phyloP scores from a whole-genome alignment of 2,797 vertebrate genomes.

The Anniella stebbinsi region DNA sequence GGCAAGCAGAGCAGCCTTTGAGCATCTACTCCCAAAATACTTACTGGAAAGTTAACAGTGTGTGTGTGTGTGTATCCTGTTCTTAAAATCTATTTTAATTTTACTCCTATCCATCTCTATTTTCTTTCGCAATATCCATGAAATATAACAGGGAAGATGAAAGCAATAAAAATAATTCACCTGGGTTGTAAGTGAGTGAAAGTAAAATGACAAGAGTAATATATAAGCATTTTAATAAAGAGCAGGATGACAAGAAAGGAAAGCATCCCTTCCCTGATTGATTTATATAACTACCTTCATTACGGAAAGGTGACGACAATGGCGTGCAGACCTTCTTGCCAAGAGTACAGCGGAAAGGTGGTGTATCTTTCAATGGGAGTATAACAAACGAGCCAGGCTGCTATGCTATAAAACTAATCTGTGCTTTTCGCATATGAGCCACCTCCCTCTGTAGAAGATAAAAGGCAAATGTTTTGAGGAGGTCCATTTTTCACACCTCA shows the following conservation, averaged over 20 bases:
- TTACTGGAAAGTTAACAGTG: neutral
- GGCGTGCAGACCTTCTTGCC: neutral
- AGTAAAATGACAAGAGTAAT: conserved; percentile 55
- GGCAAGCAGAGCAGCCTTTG: no score
- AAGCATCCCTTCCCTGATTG: neutral
- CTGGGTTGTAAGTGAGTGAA: conserved; percentile 26
- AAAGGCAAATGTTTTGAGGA: conserved; percentile 44
- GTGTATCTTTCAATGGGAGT: neutral
- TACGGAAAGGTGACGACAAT: conserved; percentile 15
- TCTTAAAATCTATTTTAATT: conserved; percentile 36
- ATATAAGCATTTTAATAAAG: conserved; percentile 36
- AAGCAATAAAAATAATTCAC: conserved; percentile 53
- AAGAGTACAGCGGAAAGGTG: neutral
- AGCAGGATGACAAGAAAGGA: conserved; percentile 12
- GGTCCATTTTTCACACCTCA: conserved; percentile 29
- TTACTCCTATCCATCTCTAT: conserved; percentile 41
- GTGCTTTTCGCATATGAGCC: conserved; percentile 18
- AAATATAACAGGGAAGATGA: conserved; percentile 49
- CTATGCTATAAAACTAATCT: conserved; percentile 49
- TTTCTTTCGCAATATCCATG: conserved; percentile 33
- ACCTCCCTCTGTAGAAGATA: conserved; percentile 43
- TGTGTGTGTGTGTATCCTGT: neutral
- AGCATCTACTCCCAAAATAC: neutral
- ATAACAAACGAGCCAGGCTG: neutral
- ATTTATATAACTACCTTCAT: conserved; percentile 29